Conservation (phyloP, 2,797 vertebrate species). For the Pipistrellus pygmaeus region DNA sequence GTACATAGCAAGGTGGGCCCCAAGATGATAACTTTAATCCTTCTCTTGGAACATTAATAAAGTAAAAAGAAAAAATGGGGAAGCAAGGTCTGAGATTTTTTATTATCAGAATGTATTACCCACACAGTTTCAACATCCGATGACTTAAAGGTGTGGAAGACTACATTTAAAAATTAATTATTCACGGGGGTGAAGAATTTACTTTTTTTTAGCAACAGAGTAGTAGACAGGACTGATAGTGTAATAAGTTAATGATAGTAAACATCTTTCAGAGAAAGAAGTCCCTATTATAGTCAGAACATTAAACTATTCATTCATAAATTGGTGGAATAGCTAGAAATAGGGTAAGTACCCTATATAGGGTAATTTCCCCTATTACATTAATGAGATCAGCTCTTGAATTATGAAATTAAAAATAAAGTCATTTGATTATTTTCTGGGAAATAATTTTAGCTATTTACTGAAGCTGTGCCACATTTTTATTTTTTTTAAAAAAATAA, state of each 20-base stretch:
- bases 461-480: not conserved
- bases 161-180: constrained; percentile 28
- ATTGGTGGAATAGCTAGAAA: not conserved
- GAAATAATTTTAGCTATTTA: constrained; percentile 4
- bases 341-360: not conserved
- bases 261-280: not conserved
- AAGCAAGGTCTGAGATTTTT: not conserved
- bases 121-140: not conserved
- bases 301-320: not conserved
- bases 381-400: not conserved
- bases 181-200: not conserved
- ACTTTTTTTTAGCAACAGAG: not conserved
- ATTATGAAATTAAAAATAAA: constrained; percentile 44
- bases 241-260: not conserved
- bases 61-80: not conserved
- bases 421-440: constrained; percentile 24
- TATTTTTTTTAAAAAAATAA: not conserved
- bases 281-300: not conserved
- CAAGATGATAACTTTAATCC: not conserved
- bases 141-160: constrained; percentile 47
- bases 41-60: not conserved
- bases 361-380: not conserved
- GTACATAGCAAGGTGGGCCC: not conserved
- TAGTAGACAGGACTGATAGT: not conserved
- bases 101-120: not conserved